Evolutionary conservation across 2,797 vertebrate genomes (phyloP).

Genomic region (Erpetoichthys calabaricus): DNA sequence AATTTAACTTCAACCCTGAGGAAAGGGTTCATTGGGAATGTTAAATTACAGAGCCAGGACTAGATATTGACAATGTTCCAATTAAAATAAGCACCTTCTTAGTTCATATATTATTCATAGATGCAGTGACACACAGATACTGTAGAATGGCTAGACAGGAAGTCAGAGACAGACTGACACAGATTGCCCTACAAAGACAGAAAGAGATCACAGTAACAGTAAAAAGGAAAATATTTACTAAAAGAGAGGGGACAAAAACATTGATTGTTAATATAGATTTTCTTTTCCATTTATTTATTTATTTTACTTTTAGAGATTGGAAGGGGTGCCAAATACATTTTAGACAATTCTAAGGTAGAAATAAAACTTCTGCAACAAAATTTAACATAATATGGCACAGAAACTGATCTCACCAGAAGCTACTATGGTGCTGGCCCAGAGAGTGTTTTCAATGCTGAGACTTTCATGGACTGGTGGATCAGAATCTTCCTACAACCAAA

Average conservation of each 20-base stretch:
- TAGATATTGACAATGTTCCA: constrained; percentile 3
- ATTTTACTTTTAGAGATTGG: not conserved
- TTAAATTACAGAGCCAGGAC: not conserved
- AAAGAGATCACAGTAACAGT: not conserved
- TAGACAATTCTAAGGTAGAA: not conserved
- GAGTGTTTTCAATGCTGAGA: constrained; percentile 83
- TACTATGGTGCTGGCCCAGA: constrained; percentile 93
- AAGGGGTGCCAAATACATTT: not conserved
- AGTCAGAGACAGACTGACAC: constrained; percentile 4
- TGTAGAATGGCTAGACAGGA: constrained; percentile 4
- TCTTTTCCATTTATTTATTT: too few species aligned
- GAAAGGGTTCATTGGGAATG: not conserved
- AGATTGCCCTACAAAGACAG: not conserved
- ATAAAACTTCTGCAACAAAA: not conserved
- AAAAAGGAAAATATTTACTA: not conserved
- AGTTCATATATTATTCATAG: not conserved
- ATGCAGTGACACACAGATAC: constrained; percentile 3
- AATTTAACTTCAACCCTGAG: too few species aligned
- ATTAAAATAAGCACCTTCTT: constrained; percentile 5
- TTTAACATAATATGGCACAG: not conserved
- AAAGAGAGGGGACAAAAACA: too few species aligned
- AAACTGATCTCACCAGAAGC: constrained; percentile 69
- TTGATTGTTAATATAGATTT: too few species aligned
- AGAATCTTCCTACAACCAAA: constrained; percentile 65
- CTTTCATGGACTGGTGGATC: constrained; percentile 86